Base-by-base conservation (phyloP, 2,888 invertebrate species). In the Epsilonema sp. region DNA sequence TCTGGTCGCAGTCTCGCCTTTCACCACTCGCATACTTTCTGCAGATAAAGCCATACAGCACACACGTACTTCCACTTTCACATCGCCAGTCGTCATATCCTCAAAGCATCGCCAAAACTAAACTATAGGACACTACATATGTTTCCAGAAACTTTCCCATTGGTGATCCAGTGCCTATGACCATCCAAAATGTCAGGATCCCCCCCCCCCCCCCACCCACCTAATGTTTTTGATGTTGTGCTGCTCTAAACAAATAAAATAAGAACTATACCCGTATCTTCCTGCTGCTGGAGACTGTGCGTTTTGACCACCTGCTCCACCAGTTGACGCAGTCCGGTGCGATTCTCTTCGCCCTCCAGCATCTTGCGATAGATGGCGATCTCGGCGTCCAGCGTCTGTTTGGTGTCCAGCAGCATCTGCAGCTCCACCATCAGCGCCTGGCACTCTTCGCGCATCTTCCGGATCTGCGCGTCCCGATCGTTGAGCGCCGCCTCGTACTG, bases 361-460 rank as follows among this genome's bases (percentile, higher is more conserved):
- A 73, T 66, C 55, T 71, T 72, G 50, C 72, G 62, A 65, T 73
- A 72, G 53, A 73, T 73, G 53, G 70, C 70, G 53, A 72, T 72
- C 59, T 72, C 72, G 47, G 72, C 67, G 60, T 72, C 73, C 49
- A 73, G 60, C 20, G 69, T 69, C 49, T 72, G 67, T 55, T 73
- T 73, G 56, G 68, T 69, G 56, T 71, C 71, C 59, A 70, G 64
- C 45, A 70, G 54, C 60, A 63, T 61, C 50, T 66, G 52, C 45
- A 58, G 43, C 41, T 59, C 56, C 21, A 37, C 56, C 39, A 39
- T 39, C 16, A 39, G 22, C 13, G 39, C 39, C 21, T 61, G 59
- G 47, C 63, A 58, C 50, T 65, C 63, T 40, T 62, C 62, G 46
- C 61, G 56, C 55, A 66, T 57, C 63, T 64, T 50, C 61, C 64